A percentile compares a stretch with the other conserved stretches of the same genome.
phyloP scores from a whole-genome alignment of 2,888 invertebrate species.

The Hypena proboscidalis region DNA sequence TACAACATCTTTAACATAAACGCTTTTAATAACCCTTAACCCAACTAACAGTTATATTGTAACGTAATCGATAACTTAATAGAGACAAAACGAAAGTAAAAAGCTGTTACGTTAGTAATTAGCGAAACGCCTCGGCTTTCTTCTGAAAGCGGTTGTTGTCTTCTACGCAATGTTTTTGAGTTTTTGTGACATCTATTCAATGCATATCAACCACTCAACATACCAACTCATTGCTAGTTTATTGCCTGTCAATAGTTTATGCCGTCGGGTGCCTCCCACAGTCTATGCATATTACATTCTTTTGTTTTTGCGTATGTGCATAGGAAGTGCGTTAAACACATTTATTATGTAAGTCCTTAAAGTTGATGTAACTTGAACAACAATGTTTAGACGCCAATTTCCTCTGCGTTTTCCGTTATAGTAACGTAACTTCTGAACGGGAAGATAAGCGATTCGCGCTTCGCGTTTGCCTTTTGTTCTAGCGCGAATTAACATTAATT shows the following conservation, averaged over 20 bases:
- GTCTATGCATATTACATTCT: background rate
- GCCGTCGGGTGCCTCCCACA: background rate
- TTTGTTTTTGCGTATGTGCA: constrained; percentile 12
- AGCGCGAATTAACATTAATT: constrained; percentile 13
- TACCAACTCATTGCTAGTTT: too few species aligned
- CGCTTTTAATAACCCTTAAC: background rate
- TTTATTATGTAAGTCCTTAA: constrained; percentile 24
- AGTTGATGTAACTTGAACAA: constrained; percentile 7
- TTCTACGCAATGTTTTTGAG: constrained; percentile 27
- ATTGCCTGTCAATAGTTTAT: constrained; percentile 1
- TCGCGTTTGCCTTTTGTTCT: background rate
- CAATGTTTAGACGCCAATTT: constrained; percentile 2
- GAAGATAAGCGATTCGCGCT: background rate
- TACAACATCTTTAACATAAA: too few species aligned
- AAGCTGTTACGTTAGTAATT: constrained; percentile 30
- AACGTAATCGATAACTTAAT: constrained; percentile 19
- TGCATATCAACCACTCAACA: constrained; percentile 23
- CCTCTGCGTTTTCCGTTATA: background rate
- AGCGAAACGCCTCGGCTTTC: constrained; percentile 37
- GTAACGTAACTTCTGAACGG: constrained; percentile 1
- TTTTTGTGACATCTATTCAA: constrained; percentile 36
- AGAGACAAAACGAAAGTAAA: constrained; percentile 38
- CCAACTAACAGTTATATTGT: constrained; percentile 5
- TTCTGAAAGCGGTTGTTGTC: constrained; percentile 40
- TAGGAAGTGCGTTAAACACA: constrained; percentile 22